Conservation (phyloP, 1,140 invertebrate species). For the Listronotus oregonensis region DNA sequence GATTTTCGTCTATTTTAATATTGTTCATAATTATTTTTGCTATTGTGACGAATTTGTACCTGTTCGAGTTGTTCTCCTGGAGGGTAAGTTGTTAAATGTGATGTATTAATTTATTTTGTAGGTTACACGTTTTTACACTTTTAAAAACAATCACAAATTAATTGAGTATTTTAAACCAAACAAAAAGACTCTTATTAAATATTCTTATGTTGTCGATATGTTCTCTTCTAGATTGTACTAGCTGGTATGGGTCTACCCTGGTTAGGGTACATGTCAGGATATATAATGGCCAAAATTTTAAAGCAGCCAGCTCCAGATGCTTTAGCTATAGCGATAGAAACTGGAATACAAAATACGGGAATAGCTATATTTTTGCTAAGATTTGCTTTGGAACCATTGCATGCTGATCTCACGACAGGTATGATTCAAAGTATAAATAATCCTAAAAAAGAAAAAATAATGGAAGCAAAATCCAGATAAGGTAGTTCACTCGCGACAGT, state of each 20-base stretch:
- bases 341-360: slow-evolving; percentile 94
- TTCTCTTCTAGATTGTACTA: slow-evolving; percentile 69
- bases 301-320: slow-evolving; percentile 69
- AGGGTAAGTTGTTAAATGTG: slow-evolving; percentile 62
- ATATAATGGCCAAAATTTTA: slow-evolving; percentile 62
- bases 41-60: slow-evolving; percentile 86
- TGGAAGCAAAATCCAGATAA: too few species aligned
- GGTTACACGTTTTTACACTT: neutral
- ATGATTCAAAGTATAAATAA: slow-evolving; percentile 23
- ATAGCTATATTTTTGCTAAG: slow-evolving; percentile 85
- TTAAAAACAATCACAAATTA: neutral
- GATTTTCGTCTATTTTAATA: slow-evolving; percentile 82
- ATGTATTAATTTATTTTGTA: neutral
- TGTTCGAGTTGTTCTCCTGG: slow-evolving; percentile 90
- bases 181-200: too few species aligned
- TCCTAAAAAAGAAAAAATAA: too few species aligned
- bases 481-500: too few species aligned
- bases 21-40: slow-evolving; percentile 93
- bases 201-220: too few species aligned
- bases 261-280: slow-evolving; percentile 83
- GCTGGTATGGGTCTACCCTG: slow-evolving; percentile 86
- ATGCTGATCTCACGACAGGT: slow-evolving; percentile 82
- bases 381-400: slow-evolving; percentile 71
- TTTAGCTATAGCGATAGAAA: slow-evolving; percentile 89
- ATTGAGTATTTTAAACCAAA: too few species aligned